Evolutionary conservation across 2,797 vertebrate genomes (phyloP), one percentile per base, ranked within the genome.

Genomic region (Pangasius mekongensis): DNA sequence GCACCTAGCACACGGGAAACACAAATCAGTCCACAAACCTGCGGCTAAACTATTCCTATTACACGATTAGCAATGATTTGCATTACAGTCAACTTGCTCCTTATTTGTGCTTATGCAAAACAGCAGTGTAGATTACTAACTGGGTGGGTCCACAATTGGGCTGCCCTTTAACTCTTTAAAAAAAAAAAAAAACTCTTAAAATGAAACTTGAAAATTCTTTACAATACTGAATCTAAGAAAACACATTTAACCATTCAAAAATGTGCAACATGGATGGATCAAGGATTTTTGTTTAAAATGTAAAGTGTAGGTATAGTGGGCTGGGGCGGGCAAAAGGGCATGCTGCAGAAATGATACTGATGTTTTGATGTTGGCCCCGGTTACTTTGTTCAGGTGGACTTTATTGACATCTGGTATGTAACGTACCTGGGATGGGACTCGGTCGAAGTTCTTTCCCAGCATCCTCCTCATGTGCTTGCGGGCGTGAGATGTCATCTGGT

Each of bases 401-500:
- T 83, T 27, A 18, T 8, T 0, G 58, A 47, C 58, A 83, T 82
- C 60, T 47, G 27, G 81, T 64, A n/a, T 20, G 7, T 30, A 14
- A 49, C 10, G 1, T 95, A 99, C 98, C 98, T 99, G 98, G 90
- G 97, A 97, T 43, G 98, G 97, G 90, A 97, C 97, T 30, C 98
- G 96, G 91, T 99, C 99, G 0, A 99, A 99, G 95, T 99, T 99
- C 94, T 99, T 99, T 58, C 99, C 99, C 92, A 99, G 96, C 99
- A 99, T 99, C 94, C 98, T 97, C 86, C 99, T 96, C 99, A 99
- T 99, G 96, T 99, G 99, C 93, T 99, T 99, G 92, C 99, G 97
- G 86, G 99, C 97, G 0, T 99, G 99, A 3, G 98, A 99, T 58
- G 98, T 99, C 99, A 99, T 99, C 96, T 99, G 99, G 95, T 99